Conservation (phyloP, 2,797 vertebrate genomes). For the Rhinoraja longicauda region DNA sequence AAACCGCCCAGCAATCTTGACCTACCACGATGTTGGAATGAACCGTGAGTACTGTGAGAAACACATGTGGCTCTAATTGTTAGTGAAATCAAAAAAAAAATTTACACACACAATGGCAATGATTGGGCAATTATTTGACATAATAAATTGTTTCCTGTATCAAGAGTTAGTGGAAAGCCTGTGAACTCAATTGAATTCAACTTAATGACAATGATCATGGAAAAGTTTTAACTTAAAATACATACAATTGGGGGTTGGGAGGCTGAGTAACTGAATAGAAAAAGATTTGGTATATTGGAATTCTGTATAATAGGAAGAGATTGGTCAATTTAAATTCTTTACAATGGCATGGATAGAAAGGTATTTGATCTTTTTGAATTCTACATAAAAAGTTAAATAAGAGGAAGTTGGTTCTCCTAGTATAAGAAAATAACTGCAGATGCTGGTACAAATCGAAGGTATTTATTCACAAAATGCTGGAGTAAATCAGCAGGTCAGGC, state of each 20-base stretch:
- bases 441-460: too few relatives aligned
- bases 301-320: background rate
- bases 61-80: background rate
- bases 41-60: conserved; percentile 75
- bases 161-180: background rate
- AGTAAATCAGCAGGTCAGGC: too few relatives aligned
- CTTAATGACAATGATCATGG: background rate
- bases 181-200: background rate
- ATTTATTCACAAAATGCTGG: too few relatives aligned
- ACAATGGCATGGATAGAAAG: background rate
- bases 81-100: too few relatives aligned
- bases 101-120: background rate
- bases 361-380: background rate
- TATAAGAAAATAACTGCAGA: too few relatives aligned
- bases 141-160: background rate
- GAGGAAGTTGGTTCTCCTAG: background rate
- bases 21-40: conserved; percentile 93
- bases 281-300: background rate
- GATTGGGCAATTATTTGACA: background rate
- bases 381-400: background rate
- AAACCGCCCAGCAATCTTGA: conserved; percentile 88
- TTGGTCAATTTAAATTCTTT: background rate
- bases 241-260: too few relatives aligned
- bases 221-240: background rate
- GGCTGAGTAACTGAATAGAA: background rate